phyloP scores from a whole-genome alignment of 2,113 vertebrate genomes.

The Myotis yumanensis region DNA sequence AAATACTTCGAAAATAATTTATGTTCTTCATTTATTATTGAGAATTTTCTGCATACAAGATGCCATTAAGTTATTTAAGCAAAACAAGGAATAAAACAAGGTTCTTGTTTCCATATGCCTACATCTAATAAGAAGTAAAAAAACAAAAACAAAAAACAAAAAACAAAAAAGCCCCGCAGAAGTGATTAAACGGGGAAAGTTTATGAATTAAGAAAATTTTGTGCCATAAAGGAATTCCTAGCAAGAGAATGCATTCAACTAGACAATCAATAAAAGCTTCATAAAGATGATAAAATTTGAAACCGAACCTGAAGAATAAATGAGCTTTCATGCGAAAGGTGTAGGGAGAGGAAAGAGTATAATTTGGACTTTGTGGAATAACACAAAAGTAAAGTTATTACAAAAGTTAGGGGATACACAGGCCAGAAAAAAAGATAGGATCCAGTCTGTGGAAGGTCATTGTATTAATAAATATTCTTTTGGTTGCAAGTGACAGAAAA shows the following conservation, averaged over 20 bases:
- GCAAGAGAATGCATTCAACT: background rate
- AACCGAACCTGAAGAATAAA: background rate
- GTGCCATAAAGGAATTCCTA: background rate
- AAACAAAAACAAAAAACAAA: no score
- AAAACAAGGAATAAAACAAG: background rate
- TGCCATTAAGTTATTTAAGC: background rate
- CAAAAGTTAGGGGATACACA: background rate
- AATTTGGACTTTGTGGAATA: background rate
- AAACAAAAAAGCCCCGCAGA: background rate
- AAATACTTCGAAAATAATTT: constrained; percentile 31
- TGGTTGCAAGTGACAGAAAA: background rate
- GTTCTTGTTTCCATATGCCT: background rate
- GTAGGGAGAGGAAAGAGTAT: background rate
- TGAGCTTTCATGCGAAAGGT: background rate
- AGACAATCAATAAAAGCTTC: background rate
- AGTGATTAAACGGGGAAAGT: constrained; percentile 3
- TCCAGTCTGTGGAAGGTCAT: background rate
- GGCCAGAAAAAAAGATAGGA: background rate
- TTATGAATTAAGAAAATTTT: background rate
- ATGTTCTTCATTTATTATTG: background rate
- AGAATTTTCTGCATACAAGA: background rate
- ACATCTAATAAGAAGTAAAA: background rate
- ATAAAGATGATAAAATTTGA: background rate
- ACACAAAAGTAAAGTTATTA: background rate
- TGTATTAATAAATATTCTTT: background rate